Percentiles rank a stretch among this genome's conserved stretches.
These are phyloP conservation scores for Chlorospingus flavigularis DNA, from an alignment of 2,797 vertebrate genomes.

Conservation along the genomic window DNA sequence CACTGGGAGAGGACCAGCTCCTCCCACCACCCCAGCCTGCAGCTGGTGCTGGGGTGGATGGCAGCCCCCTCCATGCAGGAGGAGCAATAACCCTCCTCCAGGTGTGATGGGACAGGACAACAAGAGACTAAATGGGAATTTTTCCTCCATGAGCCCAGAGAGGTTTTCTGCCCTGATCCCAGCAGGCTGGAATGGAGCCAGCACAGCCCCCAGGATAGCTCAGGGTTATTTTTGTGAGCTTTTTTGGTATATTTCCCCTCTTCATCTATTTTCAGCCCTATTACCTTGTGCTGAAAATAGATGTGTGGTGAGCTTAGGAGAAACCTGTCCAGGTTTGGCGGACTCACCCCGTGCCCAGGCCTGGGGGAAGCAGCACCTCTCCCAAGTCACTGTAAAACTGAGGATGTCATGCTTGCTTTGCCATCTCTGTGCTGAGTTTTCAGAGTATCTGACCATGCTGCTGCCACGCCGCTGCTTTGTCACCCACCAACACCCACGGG, in stretches of 20 bases:
- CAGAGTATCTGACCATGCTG: conserved; percentile 58
- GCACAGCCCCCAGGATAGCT: neutral
- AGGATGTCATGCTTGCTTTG: conserved; percentile 79
- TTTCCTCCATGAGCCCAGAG: neutral
- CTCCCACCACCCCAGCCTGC: neutral
- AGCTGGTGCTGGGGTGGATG: neutral
- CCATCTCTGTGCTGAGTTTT: conserved; percentile 69
- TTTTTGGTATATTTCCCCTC: neutral
- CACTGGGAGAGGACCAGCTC: fast-evolving
- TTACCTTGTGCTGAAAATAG: neutral
- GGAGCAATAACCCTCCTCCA: neutral
- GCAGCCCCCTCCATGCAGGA: neutral
- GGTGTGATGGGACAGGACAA: neutral
- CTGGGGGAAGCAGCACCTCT: conserved; percentile 9
- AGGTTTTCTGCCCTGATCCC: neutral
- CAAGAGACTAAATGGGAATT: neutral
- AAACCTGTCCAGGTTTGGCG: neutral
- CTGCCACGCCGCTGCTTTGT: conserved; percentile 63
- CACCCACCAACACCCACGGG: conserved; percentile 65
- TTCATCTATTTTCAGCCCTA: neutral
- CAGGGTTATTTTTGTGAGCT: neutral
- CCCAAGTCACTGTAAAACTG: conserved; percentile 62
- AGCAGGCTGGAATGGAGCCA: neutral
- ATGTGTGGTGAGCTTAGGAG: neutral
- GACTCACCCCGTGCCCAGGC: neutral